phyloP scores from a whole-genome alignment of 2,113 vertebrate species.

The Bos javanicus region DNA sequence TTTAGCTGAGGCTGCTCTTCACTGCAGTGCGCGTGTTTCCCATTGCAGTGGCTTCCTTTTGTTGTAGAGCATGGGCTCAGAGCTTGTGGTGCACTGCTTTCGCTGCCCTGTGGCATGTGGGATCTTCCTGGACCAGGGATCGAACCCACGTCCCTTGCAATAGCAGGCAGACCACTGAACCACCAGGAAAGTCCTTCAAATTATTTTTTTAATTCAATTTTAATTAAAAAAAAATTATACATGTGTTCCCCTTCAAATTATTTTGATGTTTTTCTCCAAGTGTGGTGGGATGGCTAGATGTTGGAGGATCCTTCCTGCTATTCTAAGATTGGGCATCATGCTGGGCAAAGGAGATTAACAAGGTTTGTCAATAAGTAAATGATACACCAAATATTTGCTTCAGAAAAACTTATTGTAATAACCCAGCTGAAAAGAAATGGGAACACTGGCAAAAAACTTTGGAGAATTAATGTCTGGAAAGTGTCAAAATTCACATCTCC shows the following conservation, averaged over 20 bases:
- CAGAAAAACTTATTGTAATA: not conserved
- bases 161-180: not conserved
- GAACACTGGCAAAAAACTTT: not conserved
- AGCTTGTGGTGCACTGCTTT: not conserved
- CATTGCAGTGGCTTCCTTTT: not conserved
- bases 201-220: not conserved
- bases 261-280: not conserved
- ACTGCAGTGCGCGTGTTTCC: fast-evolving
- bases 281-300: not conserved
- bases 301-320: not conserved
- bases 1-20: not conserved
- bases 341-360: not conserved
- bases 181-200: not conserved
- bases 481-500: not conserved
- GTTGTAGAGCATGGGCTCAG: not conserved
- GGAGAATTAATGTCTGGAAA: not conserved
- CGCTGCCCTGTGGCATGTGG: not conserved
- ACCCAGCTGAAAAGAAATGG: not conserved
- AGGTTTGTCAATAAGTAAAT: not conserved
- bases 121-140: not conserved
- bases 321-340: not conserved
- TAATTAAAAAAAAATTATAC: no score
- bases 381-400: not conserved
- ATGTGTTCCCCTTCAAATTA: not conserved
- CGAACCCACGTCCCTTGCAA: not conserved